These are phyloP conservation scores for Idris sp. DNA, from an alignment of 1,140 invertebrate genomes.

Conservation along the genomic window DNA sequence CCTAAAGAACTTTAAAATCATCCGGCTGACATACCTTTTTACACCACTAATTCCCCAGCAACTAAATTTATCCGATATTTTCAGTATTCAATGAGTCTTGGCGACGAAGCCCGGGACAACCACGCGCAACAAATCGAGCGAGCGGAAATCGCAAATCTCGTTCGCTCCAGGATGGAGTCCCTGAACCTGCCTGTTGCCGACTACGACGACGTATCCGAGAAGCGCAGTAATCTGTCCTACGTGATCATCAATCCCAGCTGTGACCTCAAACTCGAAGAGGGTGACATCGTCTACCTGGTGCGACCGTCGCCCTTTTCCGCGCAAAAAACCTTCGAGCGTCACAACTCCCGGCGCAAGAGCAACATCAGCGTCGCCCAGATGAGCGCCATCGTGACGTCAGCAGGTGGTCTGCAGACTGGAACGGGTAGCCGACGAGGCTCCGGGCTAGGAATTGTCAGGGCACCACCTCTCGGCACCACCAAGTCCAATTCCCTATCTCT, in stretches of 20 bases:
- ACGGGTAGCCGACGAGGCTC: constrained; percentile 80
- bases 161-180: constrained; percentile 95
- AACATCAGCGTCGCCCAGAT: constrained; percentile 88
- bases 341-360: constrained; percentile 92
- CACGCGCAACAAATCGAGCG: constrained; percentile 94
- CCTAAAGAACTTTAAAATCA: too few relatives aligned
- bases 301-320: constrained; percentile 94
- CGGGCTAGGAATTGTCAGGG: constrained; percentile 82
- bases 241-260: constrained; percentile 99
- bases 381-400: constrained; percentile 79
- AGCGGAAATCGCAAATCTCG: constrained; percentile 96
- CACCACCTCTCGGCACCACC: constrained; percentile 86
- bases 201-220: constrained; percentile 95
- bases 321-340: constrained; percentile 94
- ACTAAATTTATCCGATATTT: too few relatives aligned
- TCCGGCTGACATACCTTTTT: too few relatives aligned
- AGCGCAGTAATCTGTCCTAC: constrained; percentile 94
- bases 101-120: constrained; percentile 90
- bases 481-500: constrained; percentile 92
- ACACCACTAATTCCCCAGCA: too few relatives aligned
- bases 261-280: constrained; percentile 96
- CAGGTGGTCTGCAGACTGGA: constrained; percentile 76
- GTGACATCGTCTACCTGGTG: constrained; percentile 96
- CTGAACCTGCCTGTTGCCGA: constrained; percentile 92
- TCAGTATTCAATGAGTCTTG: constrained; percentile 89